Conservation (phyloP, 92 coral and sea anemone genomes). For the Epizoanthus illoricatus region DNA sequence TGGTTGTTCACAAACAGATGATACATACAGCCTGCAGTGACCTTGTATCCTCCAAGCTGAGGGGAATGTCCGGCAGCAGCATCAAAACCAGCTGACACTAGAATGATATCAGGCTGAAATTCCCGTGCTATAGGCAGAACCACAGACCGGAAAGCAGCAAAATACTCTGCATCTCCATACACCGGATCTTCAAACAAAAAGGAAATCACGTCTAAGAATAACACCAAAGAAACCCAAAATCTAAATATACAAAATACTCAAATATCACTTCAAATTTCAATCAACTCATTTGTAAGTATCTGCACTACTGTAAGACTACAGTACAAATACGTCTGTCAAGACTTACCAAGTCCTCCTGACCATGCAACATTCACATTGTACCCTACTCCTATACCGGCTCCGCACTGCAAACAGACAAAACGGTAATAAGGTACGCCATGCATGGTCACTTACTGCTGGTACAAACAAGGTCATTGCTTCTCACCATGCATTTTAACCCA, state of each 20-base stretch:
- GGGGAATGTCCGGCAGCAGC: conserved; percentile 98
- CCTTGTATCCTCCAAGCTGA: conserved; percentile 95
- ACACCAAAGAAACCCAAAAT: background rate
- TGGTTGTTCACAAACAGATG: background rate
- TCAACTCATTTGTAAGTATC: background rate
- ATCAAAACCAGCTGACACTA: conserved; percentile 97
- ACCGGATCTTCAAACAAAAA: conserved; percentile 66
- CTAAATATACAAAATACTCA: background rate
- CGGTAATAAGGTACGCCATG: background rate
- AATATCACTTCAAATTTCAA: background rate
- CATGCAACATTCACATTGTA: conserved; percentile 97
- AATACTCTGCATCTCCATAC: conserved; percentile 95
- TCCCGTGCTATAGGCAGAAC: conserved; percentile 97
- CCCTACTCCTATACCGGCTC: conserved; percentile 99
- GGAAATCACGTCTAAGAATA: background rate
- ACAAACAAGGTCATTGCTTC: background rate
- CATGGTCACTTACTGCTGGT: background rate
- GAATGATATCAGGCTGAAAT: conserved; percentile 87
- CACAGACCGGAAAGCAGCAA: conserved; percentile 98
- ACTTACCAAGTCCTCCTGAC: conserved; percentile 97
- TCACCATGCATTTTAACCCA: background rate
- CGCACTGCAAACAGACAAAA: conserved; percentile 71
- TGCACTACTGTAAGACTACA: background rate
- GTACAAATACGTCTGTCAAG: background rate
- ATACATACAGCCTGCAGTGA: conserved; percentile 94